These are phyloP conservation scores for Troides aeacus DNA, from an alignment of 2,888 invertebrate species.

Conservation along the genomic window DNA sequence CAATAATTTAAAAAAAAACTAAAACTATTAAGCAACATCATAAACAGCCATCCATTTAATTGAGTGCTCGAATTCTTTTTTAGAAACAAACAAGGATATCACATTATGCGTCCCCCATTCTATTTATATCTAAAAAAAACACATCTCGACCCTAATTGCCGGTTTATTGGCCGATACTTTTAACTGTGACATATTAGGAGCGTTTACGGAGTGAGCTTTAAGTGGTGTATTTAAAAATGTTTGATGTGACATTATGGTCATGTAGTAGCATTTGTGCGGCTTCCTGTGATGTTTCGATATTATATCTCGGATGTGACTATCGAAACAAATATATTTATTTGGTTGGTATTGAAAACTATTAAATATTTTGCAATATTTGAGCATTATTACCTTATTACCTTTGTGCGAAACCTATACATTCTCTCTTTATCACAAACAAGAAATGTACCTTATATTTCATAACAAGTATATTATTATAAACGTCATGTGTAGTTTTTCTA, in stretches of 20 bases:
- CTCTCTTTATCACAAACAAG: no score
- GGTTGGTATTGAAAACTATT: background rate
- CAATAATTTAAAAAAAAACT: conserved; percentile 1
- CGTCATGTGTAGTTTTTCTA: no score
- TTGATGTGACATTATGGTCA: conserved; percentile 43
- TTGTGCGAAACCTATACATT: no score
- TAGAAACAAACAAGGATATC: conserved; percentile 49
- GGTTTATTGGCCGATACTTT: conserved; percentile 52
- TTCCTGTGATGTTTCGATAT: conserved; percentile 29
- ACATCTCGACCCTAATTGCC: conserved; percentile 48
- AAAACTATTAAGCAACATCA: conserved; percentile 37
- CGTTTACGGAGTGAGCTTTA: conserved; percentile 41
- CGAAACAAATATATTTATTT: background rate
- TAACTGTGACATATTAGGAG: conserved; percentile 53
- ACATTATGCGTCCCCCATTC: conserved; percentile 48
- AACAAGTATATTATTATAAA: no score
- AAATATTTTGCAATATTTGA: background rate
- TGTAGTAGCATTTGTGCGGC: conserved; percentile 30
- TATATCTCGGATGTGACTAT: background rate
- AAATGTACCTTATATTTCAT: no score
- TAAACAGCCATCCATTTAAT: conserved; percentile 42
- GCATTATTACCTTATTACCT: no score
- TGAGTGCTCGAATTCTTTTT: conserved; percentile 39
- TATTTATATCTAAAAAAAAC: conserved; percentile 39
- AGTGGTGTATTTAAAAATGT: conserved; percentile 41